Base-by-base conservation (phyloP, 2,113 vertebrate species). In the Ochotona curzoniae region DNA sequence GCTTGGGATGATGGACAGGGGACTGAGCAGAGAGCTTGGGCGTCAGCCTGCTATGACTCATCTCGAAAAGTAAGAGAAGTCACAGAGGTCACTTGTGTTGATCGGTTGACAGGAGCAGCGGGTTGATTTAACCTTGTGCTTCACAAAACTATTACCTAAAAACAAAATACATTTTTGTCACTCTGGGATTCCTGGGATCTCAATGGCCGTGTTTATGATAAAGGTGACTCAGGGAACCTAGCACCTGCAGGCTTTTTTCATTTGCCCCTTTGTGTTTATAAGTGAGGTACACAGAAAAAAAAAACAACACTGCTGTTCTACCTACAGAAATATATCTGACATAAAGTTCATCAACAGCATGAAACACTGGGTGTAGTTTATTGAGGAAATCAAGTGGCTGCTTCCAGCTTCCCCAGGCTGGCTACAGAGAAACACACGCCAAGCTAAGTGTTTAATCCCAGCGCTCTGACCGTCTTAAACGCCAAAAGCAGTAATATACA, bases 111-210 rank as follows among this genome's bases (percentile, higher is more conserved):
- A 6, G 1, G 89, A 83, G 63, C 93, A 35, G 54, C 17, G 74
- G 90, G 96, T 79, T 57, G 74, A 28, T 2, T 83, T 74, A 13
- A 81, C 79, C 26, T 18, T 15, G 81, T 8, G 25, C 75, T 0
- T 57, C 13, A 67, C 60, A 54, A 44, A 90, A 86, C 83, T 44
- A 78, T 97, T 96, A 96, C 20, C 15, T 96, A 64, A 92, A 93
- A 87, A 87, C 95, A 95, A 92, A 93, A 0, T 32, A 91, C 1
- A 89, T 80, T 3, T 85, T 2, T 87, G 74, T 93, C 90, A 95
- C 28, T 95, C 38, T 8, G 5, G 44, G 35, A 23, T 83, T 35
- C 44, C 10, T 49, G 35, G 81, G 18, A 11, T 35, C 28, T 61
- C 30, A n/a, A 78, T 25, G 28, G 6, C 38, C 47, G 20, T 30